These are phyloP conservation scores for Argyrosomus regius DNA, from an alignment of 2,797 vertebrate species.

Conservation along the genomic window DNA sequence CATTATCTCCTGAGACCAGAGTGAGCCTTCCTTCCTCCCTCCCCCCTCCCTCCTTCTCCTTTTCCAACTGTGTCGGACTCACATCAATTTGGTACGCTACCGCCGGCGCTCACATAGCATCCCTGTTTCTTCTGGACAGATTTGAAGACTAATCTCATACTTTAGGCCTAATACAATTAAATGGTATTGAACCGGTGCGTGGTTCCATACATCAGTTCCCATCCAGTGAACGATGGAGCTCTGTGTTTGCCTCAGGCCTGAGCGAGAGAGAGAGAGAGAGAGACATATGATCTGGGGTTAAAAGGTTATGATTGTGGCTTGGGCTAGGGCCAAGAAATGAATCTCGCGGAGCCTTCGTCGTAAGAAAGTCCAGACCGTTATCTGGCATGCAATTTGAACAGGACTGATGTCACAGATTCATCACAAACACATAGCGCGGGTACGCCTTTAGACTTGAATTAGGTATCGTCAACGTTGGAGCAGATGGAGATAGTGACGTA, in stretches of 20 bases:
- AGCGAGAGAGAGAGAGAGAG: not conserved
- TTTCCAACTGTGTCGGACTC: slow-evolving; percentile 59
- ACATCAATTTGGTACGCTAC: slow-evolving; percentile 74
- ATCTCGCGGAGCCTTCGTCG: slow-evolving; percentile 1
- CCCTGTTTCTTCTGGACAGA: slow-evolving; percentile 73
- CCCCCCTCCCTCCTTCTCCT: not conserved
- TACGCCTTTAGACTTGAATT: slow-evolving; percentile 62
- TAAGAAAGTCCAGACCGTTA: slow-evolving; percentile 29
- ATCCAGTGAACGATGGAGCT: slow-evolving; percentile 56
- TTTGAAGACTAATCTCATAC: slow-evolving; percentile 81
- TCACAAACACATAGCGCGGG: slow-evolving; percentile 59
- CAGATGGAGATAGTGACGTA: not conserved
- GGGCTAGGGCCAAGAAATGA: slow-evolving; percentile 48
- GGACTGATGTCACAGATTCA: slow-evolving; percentile 22
- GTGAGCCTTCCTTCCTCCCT: slow-evolving; percentile 26
- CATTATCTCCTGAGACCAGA: slow-evolving; percentile 78
- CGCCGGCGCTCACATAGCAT: slow-evolving; percentile 55
- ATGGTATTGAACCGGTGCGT: slow-evolving; percentile 75
- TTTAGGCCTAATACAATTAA: slow-evolving; percentile 83
- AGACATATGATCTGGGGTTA: slow-evolving; percentile 64
- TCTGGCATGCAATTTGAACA: slow-evolving; percentile 23
- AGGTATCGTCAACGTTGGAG: slow-evolving; percentile 4
- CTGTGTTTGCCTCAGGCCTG: slow-evolving; percentile 42
- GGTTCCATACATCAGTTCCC: slow-evolving; percentile 72
- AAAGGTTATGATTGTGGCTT: slow-evolving; percentile 71